Conservation (phyloP, 2,888 invertebrate species). For the Psococerastis gibbosa region DNA sequence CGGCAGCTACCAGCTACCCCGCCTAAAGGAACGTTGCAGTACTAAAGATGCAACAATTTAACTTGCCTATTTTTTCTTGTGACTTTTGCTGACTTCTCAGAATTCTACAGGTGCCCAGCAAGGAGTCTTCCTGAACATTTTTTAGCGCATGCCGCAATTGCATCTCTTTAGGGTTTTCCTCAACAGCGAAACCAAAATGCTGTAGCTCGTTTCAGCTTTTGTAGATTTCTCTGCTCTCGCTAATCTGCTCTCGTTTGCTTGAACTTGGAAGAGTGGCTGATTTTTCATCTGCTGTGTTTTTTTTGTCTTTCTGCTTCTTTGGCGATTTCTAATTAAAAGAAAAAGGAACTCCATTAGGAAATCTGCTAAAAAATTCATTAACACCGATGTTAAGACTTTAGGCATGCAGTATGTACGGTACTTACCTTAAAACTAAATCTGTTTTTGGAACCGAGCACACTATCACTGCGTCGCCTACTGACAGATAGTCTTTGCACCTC, state of each 20-base stretch:
- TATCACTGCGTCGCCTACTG: conserved; percentile 1
- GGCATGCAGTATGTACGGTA: too few relatives aligned
- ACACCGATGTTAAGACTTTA: too few relatives aligned
- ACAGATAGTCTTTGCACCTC: conserved; percentile 26
- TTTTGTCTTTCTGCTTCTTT: not conserved
- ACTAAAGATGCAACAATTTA: too few relatives aligned
- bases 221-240: conserved; percentile 11
- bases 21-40: too few relatives aligned
- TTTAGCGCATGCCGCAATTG: conserved; percentile 10
- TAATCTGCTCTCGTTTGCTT: too few relatives aligned
- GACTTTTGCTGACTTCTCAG: not conserved
- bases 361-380: too few relatives aligned
- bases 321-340: not conserved
- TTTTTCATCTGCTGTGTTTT: not conserved
- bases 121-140: conserved; percentile 7
- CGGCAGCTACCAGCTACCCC: too few relatives aligned
- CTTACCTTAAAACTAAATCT: conserved; percentile 9
- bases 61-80: not conserved
- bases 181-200: not conserved
- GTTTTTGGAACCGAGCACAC: conserved; percentile 1
- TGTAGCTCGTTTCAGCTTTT: conserved; percentile 11
- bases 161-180: conserved; percentile 6
- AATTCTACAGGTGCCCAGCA: conserved; percentile 11
- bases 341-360: too few relatives aligned
- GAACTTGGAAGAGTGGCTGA: conserved; percentile 6